Percentiles rank a stretch among this genome's conserved stretches.
Evolutionary conservation across 2,797 vertebrate genomes (phyloP).

Genomic region (Tenualosa ilisha): DNA sequence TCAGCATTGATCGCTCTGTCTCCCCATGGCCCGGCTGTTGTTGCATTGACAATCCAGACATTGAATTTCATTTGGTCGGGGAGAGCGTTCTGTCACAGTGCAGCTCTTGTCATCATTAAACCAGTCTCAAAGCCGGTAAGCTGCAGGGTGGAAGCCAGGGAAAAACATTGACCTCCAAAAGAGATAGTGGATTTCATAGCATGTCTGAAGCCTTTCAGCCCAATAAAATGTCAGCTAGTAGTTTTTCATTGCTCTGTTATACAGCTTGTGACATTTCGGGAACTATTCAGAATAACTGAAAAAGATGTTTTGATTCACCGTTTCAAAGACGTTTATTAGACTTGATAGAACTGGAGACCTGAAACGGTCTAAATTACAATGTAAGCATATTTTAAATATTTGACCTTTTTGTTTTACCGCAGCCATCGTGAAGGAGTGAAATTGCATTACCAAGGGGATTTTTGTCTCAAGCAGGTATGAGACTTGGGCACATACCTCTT

Average conservation of each 20-base stretch:
- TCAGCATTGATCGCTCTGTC: background rate
- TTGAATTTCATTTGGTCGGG: conserved; percentile 5
- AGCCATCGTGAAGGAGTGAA: background rate
- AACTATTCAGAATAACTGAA: conserved; percentile 31
- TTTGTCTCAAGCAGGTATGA: background rate
- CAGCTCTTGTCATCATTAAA: conserved; percentile 32
- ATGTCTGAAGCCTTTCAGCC: conserved; percentile 31
- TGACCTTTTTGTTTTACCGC: background rate
- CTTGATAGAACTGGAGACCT: background rate
- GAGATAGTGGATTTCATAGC: conserved; percentile 29
- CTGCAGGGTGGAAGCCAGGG: conserved; percentile 38
- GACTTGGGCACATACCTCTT: background rate
- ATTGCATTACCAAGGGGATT: background rate
- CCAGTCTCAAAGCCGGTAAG: conserved; percentile 35
- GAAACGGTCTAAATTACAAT: conserved; percentile 21
- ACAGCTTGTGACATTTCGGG: conserved; percentile 40
- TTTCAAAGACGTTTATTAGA: conserved; percentile 18
- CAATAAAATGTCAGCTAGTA: conserved; percentile 38
- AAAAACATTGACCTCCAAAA: conserved; percentile 28
- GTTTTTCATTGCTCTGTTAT: conserved; percentile 37
- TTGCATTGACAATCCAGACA: background rate
- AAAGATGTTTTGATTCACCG: conserved; percentile 24
- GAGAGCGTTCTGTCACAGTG: conserved; percentile 38
- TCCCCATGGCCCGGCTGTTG: background rate
- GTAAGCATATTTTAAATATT: background rate